phyloP scores from a whole-genome alignment of 2,113 vertebrate genomes.

The Nycticebus coucang region DNA sequence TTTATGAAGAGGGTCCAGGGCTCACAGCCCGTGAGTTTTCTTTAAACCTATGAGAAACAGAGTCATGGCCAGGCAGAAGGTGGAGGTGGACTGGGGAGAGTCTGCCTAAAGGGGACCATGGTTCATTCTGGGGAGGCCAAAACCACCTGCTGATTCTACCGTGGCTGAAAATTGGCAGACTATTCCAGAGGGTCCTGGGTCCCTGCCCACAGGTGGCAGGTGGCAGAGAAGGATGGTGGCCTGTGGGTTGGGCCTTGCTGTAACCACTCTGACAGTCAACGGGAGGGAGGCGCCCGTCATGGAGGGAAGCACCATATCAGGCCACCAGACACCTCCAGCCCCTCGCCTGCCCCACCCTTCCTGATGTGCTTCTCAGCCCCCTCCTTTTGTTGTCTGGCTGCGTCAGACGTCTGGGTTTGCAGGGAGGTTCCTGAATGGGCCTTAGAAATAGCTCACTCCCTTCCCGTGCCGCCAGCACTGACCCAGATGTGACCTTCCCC shows the following conservation, averaged over 20 bases:
- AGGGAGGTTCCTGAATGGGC: conserved; percentile 72
- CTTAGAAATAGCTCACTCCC: conserved; percentile 73
- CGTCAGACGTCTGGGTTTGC: conserved; percentile 58
- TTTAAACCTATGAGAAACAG: background rate
- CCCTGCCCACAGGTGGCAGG: background rate
- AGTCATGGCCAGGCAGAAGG: fast-evolving
- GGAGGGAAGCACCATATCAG: background rate
- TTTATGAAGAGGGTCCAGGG: too few species aligned
- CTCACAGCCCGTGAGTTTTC: fast-evolving
- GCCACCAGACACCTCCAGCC: conserved; percentile 42
- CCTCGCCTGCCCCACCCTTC: background rate
- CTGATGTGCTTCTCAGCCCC: conserved; percentile 11
- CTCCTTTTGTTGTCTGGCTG: conserved; percentile 71
- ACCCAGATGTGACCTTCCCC: conserved; percentile 69
- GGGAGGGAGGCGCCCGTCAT: background rate
- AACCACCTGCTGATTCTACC: background rate
- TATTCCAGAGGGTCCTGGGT: background rate
- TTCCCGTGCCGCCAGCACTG: conserved; percentile 71
- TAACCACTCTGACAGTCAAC: background rate
- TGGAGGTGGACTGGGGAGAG: background rate
- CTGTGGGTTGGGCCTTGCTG: fast-evolving
- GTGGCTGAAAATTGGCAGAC: background rate
- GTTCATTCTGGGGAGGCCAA: background rate
- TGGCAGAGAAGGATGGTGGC: background rate
- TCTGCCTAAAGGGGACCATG: background rate